Evolutionary conservation across 2,888 invertebrate genomes (phyloP).

Genomic region (Tetheella fluctuosa): DNA sequence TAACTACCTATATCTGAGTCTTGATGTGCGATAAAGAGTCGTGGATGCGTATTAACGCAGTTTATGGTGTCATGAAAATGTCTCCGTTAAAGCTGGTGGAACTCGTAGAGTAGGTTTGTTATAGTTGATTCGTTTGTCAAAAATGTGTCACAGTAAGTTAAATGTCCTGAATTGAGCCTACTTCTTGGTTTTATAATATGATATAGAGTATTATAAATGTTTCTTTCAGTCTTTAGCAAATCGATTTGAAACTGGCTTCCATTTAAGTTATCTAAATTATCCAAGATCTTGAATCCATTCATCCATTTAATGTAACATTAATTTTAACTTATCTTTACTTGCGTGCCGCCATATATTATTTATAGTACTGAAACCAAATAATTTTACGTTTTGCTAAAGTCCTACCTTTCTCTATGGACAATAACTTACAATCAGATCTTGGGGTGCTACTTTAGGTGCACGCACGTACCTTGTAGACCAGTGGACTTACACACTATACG

Average conservation of each 20-base stretch:
- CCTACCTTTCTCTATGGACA: conserved; percentile 6
- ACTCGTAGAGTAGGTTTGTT: conserved; percentile 20
- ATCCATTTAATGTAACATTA: not conserved
- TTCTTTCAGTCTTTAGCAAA: not conserved
- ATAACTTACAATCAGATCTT: conserved; percentile 9
- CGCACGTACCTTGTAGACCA: not conserved
- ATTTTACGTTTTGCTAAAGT: conserved; percentile 7
- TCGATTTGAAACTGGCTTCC: not conserved
- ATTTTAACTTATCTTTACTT: not conserved
- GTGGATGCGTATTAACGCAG: conserved; percentile 51
- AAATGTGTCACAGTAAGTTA: not conserved
- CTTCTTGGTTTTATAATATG: no score
- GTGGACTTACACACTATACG: not conserved
- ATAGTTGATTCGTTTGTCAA: not conserved
- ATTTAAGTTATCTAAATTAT: not conserved
- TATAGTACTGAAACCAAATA: conserved; percentile 2
- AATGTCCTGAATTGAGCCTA: no score
- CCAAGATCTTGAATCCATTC: not conserved
- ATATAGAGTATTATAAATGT: no score
- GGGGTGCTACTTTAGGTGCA: conserved; percentile 9
- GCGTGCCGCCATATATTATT: conserved; percentile 1
- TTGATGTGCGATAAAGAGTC: conserved; percentile 45
- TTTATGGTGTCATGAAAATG: conserved; percentile 48
- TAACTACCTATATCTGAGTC: conserved; percentile 31
- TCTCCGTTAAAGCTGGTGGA: conserved; percentile 33